phyloP scores from a whole-genome alignment of 2,888 invertebrate species.

The Herminia tarsipennalis region DNA sequence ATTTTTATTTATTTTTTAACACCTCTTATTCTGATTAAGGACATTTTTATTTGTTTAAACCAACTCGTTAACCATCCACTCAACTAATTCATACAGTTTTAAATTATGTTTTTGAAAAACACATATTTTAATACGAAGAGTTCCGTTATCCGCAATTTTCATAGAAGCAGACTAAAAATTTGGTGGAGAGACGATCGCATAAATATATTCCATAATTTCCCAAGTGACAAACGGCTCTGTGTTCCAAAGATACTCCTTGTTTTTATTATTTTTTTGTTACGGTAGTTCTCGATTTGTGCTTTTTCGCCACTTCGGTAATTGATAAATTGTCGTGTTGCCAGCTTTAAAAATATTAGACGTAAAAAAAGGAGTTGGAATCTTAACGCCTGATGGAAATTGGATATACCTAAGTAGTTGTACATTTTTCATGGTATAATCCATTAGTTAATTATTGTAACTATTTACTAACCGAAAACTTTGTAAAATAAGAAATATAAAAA shows the following conservation, averaged over 20 bases:
- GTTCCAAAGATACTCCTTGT: constrained; percentile 37
- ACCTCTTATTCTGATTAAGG: no score
- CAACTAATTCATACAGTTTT: no score
- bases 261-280: constrained; percentile 28
- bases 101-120: no score
- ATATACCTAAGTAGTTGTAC: no score
- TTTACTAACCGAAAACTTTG: no score
- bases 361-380: not conserved
- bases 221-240: constrained; percentile 48
- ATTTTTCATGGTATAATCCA: no score
- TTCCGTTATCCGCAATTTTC: constrained; percentile 14
- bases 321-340: constrained; percentile 8
- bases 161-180: constrained; percentile 34
- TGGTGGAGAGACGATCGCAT: constrained; percentile 39
- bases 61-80: no score
- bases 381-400: no score
- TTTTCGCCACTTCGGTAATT: constrained; percentile 37
- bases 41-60: no score
- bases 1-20: no score
- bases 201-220: constrained; percentile 61
- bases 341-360: not conserved
- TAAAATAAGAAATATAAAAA: no score
- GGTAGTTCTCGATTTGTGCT: constrained; percentile 37
- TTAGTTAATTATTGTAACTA: no score
- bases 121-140: not conserved